Evolutionary conservation across 2,888 invertebrate genomes (phyloP), one percentile per base, ranked within the genome.

Genomic region (Venustoraphidia nigricollis): DNA sequence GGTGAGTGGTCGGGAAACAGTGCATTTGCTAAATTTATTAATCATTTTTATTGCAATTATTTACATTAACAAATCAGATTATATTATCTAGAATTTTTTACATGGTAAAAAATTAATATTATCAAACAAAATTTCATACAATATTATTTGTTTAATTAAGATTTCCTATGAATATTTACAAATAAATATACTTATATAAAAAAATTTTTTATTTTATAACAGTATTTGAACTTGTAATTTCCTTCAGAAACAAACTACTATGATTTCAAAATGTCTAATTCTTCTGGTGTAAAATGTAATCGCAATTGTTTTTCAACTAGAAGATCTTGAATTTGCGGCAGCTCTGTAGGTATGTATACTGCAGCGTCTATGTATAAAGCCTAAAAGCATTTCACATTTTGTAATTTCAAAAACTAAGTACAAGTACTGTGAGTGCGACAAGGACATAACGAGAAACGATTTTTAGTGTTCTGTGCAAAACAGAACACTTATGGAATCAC

Each of bases 291-390:
- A 41, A 86, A 79, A 64, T 83, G 87, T 57, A 83, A 70, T 46
- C 87, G 71, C 51, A 87, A 67, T 59, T 79, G 77, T 59, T 84
- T 83, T 61, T 86, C 86, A 46, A 82, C 78, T 59, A 86, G 72
- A 49, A 83, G 67, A 67, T 86, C 87, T 58, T 82, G 81, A 54
- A 87, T 74, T 67, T 80, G 79, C 1, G 73, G 69, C 52, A 80
- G 64, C 57, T 79, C 77, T 51, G 73, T 73, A 36, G 77, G 81
- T 38, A 81, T 72, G 56, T 76, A 72, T 53, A 75, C 74, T 1
- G 77, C 77, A 4, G 80, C 80, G 60, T 80, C 79, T 53, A 79
- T 70, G 55, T 82, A 81, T 41, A 83, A 61, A 5, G 71, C 64
- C 72, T 72, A 54, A 50, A 62, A 64, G 53, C 46, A 50, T 27